These are phyloP conservation scores for Teleiodes luculella DNA, from an alignment of 2,888 invertebrate genomes.

Conservation along the genomic window DNA sequence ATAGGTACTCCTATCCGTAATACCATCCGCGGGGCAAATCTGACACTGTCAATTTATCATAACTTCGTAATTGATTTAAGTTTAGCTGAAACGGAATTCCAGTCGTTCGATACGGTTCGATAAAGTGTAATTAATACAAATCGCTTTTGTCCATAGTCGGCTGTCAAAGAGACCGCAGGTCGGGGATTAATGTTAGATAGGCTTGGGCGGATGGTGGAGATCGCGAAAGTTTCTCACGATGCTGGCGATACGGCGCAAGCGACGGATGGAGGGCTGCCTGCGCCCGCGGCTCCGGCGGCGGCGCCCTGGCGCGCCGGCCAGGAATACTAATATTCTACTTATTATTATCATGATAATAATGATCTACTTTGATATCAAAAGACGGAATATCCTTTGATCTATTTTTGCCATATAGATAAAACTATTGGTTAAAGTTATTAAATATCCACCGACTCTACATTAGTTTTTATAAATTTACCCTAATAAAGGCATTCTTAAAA, in stretches of 20 bases:
- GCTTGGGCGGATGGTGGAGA: conserved; percentile 38
- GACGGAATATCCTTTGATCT: neutral
- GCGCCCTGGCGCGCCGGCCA: conserved; percentile 1
- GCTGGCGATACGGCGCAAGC: conserved; percentile 38
- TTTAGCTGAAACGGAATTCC: conserved; percentile 27
- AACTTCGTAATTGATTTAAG: conserved; percentile 21
- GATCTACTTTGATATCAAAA: conserved; percentile 2
- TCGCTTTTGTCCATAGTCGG: conserved; percentile 52
- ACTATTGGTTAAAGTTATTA: too few relatives aligned
- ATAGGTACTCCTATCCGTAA: conserved; percentile 34
- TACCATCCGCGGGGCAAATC: conserved; percentile 20
- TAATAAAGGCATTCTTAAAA: too few relatives aligned
- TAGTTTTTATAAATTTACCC: too few relatives aligned
- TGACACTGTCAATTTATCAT: conserved; percentile 31
- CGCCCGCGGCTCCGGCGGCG: conserved; percentile 16
- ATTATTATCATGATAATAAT: conserved; percentile 5
- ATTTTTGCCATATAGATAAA: neutral
- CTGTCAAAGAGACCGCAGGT: conserved; percentile 63
- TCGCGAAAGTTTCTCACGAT: conserved; percentile 71
- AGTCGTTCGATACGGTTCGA: conserved; percentile 42
- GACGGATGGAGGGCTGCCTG: neutral
- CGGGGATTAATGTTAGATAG: conserved; percentile 56
- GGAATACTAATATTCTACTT: conserved; percentile 9
- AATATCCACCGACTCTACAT: too few relatives aligned
- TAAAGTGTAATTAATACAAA: conserved; percentile 63